These are phyloP conservation scores for Pseudorectes ferrugineus DNA, from an alignment of 2,113 vertebrate species.

Conservation along the genomic window DNA sequence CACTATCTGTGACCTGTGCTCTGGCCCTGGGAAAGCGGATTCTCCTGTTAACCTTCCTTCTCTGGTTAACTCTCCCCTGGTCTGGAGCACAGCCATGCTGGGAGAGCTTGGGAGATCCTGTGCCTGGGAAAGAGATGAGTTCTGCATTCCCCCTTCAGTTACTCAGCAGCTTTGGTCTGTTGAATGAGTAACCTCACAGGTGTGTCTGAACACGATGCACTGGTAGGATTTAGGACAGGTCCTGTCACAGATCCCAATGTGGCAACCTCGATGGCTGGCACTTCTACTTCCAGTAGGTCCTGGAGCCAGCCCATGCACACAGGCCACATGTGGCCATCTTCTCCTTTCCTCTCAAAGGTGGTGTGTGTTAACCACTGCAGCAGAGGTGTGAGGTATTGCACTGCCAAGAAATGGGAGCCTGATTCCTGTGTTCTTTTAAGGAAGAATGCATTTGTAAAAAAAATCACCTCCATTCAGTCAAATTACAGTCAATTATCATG, in stretches of 20 bases:
- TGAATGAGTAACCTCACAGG: background rate
- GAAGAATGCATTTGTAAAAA: background rate
- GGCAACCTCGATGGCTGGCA: background rate
- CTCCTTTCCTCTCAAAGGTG: background rate
- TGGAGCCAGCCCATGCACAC: background rate
- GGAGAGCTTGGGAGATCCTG: background rate
- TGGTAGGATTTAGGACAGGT: background rate
- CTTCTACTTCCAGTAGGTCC: background rate
- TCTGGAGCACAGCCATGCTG: background rate
- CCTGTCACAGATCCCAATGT: rapidly evolving
- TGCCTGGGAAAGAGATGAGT: background rate
- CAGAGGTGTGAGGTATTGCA: background rate
- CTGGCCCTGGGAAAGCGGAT: background rate
- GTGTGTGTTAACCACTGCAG: background rate
- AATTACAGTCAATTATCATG: background rate
- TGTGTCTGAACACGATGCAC: rapidly evolving
- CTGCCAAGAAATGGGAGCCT: background rate
- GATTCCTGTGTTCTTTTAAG: background rate
- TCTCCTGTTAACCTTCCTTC: background rate
- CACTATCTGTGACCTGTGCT: background rate
- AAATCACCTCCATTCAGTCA: background rate
- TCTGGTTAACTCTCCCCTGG: background rate
- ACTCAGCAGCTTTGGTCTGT: background rate
- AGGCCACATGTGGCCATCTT: too few relatives aligned
- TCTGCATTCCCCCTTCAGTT: background rate